These are phyloP conservation scores for Ciconia boyciana DNA, from an alignment of 2,113 vertebrate genomes.

Conservation along the genomic window DNA sequence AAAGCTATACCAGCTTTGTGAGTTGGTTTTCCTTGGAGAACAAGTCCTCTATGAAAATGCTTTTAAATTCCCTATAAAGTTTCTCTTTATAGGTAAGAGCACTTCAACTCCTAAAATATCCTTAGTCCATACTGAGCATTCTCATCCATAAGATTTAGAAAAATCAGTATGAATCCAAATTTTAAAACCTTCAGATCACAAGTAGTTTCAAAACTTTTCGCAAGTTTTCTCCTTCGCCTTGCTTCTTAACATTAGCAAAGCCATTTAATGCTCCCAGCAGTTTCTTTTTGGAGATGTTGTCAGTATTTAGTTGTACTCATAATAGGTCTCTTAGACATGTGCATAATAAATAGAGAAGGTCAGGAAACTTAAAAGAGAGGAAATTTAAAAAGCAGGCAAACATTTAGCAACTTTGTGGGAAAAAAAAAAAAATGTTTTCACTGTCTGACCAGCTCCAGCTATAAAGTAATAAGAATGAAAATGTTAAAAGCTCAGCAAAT, in stretches of 20 bases:
- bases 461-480: neutral
- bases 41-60: neutral
- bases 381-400: neutral
- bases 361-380: neutral
- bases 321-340: neutral
- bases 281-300: neutral
- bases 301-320: neutral
- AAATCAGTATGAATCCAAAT: neutral
- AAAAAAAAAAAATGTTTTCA: neutral
- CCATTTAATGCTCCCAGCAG: neutral
- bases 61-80: neutral
- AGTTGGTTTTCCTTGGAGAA: neutral
- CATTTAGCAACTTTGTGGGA: neutral
- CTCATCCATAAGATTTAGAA: neutral
- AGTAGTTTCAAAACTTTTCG: neutral
- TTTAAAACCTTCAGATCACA: neutral
- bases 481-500: slow-evolving; percentile 1
- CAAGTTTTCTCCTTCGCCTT: neutral
- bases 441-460: neutral
- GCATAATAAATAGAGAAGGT: neutral
- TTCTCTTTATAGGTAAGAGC: neutral
- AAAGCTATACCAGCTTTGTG: neutral
- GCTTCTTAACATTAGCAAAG: neutral
- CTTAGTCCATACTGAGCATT: neutral
- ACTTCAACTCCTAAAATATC: neutral